Conservation (phyloP, 2,797 vertebrate genomes). For the Lindbergichthys nudifrons region DNA sequence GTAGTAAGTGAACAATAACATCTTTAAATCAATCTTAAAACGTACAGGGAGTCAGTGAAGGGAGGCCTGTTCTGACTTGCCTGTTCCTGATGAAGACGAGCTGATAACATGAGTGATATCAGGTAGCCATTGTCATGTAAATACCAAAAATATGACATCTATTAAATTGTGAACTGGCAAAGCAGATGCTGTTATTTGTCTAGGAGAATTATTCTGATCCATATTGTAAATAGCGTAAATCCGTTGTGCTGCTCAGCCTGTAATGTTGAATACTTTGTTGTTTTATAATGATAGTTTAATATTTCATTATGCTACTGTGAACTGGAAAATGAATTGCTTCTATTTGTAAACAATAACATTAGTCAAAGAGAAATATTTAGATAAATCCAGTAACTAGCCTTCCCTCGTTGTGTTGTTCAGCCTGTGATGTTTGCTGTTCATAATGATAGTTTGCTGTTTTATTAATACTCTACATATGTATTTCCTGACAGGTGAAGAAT, state of each 20-base stretch:
- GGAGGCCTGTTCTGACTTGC: background rate
- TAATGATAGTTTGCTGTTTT: background rate
- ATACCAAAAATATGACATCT: background rate
- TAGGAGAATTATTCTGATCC: background rate
- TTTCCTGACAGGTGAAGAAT: constrained; percentile 92
- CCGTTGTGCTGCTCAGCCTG: background rate
- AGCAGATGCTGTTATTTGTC: background rate
- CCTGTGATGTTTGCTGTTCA: background rate
- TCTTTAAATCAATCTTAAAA: background rate
- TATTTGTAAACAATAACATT: background rate
- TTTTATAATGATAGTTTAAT: background rate
- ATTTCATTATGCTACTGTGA: background rate
- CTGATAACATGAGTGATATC: background rate
- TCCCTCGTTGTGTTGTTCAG: background rate
- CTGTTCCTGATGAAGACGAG: background rate
- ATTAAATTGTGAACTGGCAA: background rate
- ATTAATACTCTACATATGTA: background rate
- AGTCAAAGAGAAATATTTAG: background rate
- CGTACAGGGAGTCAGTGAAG: background rate
- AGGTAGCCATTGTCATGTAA: background rate
- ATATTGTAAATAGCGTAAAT: background rate
- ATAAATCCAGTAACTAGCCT: background rate
- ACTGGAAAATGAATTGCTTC: background rate
- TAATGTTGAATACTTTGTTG: background rate
- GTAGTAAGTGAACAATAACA: background rate